Base-by-base conservation (phyloP, 2,113 vertebrate species). In the Ailurus styani region DNA sequence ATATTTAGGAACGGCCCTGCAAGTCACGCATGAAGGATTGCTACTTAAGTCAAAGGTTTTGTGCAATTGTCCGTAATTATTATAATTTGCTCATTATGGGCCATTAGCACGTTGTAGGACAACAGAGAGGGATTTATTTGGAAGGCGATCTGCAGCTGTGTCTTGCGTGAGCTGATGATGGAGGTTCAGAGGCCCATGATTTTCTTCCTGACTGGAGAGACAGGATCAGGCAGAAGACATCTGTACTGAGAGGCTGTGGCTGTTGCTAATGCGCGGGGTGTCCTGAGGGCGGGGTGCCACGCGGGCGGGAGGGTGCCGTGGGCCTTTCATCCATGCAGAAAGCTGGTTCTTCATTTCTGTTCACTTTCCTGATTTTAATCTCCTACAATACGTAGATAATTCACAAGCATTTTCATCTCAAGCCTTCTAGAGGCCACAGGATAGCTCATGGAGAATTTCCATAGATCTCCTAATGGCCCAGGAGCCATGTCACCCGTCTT, bases 291-390 rank as follows among this genome's bases (percentile, higher is more conserved):
- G 0, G 6, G 3, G 27, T 2, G 29, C 40, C 34, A 3, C 15
- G 0, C 0, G 2, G 45, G 12, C 4, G 1, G 50, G 68, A 17
- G 45, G 34, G 34, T 6, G 20, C 1, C 0, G 0, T 2, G n/a
- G 34, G 52, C 25, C 25, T 73, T 52, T 64, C 14, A 18, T 70
- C 7, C 0, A 2, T 10, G 57, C 52, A 7, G 7, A 27, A 15
- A 0, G 2, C 25, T 27, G 17, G 42, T 27, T 54, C 10, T 6
- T 34, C 13, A 10, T 50, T 50, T 70, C 21, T 15, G 37, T 96
- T 64, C 4, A 0, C 42, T 54, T 66, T 68, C 62, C 37, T 27
- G 93, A 95, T 45, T 90, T 29, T 94, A 12, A 60, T 86, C 93
- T 91, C 60, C 70, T 57, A 2, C 25, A 42, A 78, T 7, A 57